These are phyloP conservation scores for Sternotherus odoratus DNA, from an alignment of 2,797 vertebrate genomes.

Conservation along the genomic window DNA sequence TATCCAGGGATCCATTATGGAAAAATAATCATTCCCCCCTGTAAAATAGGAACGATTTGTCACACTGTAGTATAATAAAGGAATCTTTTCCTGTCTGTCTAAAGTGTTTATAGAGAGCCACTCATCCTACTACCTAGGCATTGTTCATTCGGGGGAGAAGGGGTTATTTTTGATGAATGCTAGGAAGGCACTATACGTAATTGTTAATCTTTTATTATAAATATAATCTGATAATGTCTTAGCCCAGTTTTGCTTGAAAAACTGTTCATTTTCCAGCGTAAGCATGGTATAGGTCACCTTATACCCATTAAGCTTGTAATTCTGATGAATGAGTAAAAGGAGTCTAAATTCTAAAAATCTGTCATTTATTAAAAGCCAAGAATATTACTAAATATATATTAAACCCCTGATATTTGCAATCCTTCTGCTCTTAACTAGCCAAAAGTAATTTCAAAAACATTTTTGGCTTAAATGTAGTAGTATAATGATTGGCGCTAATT, in stretches of 20 bases:
- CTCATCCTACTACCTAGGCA: neutral
- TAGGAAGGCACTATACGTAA: neutral
- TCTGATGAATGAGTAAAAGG: conserved; percentile 64
- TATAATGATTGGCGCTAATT: conserved; percentile 73
- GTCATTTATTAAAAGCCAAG: conserved; percentile 76
- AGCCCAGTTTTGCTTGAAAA: neutral
- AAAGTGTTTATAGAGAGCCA: neutral
- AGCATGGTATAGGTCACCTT: conserved; percentile 10
- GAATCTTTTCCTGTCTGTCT: neutral
- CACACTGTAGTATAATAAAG: neutral
- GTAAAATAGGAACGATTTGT: neutral
- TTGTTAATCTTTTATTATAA: conserved; percentile 2
- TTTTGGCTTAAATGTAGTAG: conserved; percentile 69
- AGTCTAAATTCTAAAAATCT: conserved; percentile 71
- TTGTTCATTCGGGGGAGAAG: neutral
- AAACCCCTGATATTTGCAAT: conserved; percentile 75
- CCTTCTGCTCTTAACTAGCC: conserved; percentile 74
- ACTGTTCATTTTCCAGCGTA: neutral
- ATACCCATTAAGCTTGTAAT: conserved; percentile 64
- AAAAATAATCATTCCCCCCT: neutral
- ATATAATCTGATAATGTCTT: neutral
- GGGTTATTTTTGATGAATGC: neutral
- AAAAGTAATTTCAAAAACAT: conserved; percentile 75
- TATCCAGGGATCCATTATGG: neutral
- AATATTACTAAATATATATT: conserved; percentile 59